Evolutionary conservation across 2,888 invertebrate genomes (phyloP).

Genomic region (Trichogramma evanescens): DNA sequence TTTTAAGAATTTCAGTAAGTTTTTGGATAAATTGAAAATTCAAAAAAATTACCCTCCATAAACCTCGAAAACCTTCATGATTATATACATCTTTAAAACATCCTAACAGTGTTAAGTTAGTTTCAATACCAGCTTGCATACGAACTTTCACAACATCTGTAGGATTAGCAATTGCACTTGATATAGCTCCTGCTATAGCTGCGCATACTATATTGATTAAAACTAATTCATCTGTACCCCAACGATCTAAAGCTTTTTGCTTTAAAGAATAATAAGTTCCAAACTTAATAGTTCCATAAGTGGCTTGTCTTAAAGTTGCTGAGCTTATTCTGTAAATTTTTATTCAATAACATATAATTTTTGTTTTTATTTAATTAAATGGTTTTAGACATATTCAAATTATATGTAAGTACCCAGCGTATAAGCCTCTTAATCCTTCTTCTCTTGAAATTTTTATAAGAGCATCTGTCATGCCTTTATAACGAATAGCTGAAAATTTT

Average conservation of each 20-base stretch:
- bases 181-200: constrained; percentile 77
- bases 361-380: constrained; percentile 5
- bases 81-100: constrained; percentile 77
- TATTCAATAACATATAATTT: constrained; percentile 2
- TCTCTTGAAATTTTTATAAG: constrained; percentile 76
- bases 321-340: constrained; percentile 70
- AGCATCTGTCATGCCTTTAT: constrained; percentile 89
- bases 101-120: constrained; percentile 54
- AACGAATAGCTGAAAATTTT: constrained; percentile 66
- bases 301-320: constrained; percentile 85
- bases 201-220: constrained; percentile 70
- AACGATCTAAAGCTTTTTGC: constrained; percentile 50
- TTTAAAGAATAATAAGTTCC: constrained; percentile 91
- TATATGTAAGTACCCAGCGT: constrained; percentile 63
- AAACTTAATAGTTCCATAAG: constrained; percentile 94
- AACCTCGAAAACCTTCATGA: constrained; percentile 74
- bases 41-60: constrained; percentile 67
- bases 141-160: constrained; percentile 94
- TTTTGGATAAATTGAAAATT: constrained; percentile 6
- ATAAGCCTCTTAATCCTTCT: constrained; percentile 79
- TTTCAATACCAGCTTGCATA: constrained; percentile 64
- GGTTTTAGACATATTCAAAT: not conserved
- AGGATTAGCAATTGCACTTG: constrained; percentile 92
- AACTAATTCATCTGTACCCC: constrained; percentile 45
- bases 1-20: constrained; percentile 1